These are phyloP conservation scores for Ophion slaviceki DNA, from an alignment of 2,888 invertebrate species.

Conservation along the genomic window DNA sequence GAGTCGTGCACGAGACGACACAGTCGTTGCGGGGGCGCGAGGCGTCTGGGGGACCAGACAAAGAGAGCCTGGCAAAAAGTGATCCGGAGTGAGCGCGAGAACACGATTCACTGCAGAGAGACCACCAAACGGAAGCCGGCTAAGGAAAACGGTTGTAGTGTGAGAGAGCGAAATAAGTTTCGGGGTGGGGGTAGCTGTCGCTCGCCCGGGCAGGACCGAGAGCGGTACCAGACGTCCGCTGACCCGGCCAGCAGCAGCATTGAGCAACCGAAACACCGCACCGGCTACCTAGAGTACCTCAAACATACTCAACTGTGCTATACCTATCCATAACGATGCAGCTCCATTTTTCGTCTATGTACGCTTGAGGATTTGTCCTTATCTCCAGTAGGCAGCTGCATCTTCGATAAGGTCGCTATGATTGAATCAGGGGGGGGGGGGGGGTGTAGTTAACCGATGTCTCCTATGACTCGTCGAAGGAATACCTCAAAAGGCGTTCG, in stretches of 20 bases:
- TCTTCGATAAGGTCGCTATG: too few relatives aligned
- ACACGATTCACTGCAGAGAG: slow-evolving; percentile 68
- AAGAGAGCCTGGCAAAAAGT: slow-evolving; percentile 64
- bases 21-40: slow-evolving; percentile 65
- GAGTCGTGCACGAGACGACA: slow-evolving; percentile 75
- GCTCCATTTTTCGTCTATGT: slow-evolving; percentile 13
- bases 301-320: slow-evolving; percentile 78
- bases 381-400: too few relatives aligned
- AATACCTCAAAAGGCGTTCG: too few relatives aligned
- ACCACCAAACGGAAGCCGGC: slow-evolving; percentile 68
- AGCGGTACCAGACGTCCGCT: slow-evolving; percentile 81
- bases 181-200: slow-evolving; percentile 81
- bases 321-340: slow-evolving; percentile 61
- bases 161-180: slow-evolving; percentile 72
- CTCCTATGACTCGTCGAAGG: too few relatives aligned
- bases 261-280: slow-evolving; percentile 38
- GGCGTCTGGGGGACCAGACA: slow-evolving; percentile 45
- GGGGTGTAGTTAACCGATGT: too few relatives aligned
- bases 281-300: slow-evolving; percentile 63
- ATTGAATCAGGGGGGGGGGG: too few relatives aligned
- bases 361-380: background rate
- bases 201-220: slow-evolving; percentile 81
- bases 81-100: slow-evolving; percentile 64
- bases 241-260: slow-evolving; percentile 83
- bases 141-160: slow-evolving; percentile 67